phyloP scores from a whole-genome alignment of 1,140 invertebrate genomes.

The Anoplolepis gracilipes region DNA sequence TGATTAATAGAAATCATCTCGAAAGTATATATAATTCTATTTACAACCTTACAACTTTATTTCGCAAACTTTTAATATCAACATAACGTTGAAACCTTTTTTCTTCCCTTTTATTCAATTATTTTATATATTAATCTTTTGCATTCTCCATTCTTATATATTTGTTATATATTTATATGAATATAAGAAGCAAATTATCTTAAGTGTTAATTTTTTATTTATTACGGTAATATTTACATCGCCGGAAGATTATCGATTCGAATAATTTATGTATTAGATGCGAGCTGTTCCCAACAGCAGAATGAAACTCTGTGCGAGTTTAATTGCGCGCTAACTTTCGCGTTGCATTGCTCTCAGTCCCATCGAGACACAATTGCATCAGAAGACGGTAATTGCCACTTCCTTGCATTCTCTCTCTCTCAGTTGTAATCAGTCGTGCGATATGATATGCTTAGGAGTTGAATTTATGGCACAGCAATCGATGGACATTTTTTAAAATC shows the following conservation, averaged over 20 bases:
- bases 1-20: conserved; percentile 2
- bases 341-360: neutral
- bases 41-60: neutral
- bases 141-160: neutral
- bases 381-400: neutral
- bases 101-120: neutral
- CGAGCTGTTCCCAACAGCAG: neutral
- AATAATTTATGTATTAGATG: conserved; percentile 20
- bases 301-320: conserved; percentile 12
- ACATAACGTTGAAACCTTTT: neutral
- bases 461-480: neutral
- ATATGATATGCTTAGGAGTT: neutral
- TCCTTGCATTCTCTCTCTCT: neutral
- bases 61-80: neutral
- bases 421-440: conserved; percentile 12
- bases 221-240: neutral
- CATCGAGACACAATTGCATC: conserved; percentile 15
- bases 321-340: conserved; percentile 36
- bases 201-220: conserved; percentile 5
- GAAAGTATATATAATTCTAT: conserved; percentile 4
- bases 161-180: neutral
- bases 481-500: conserved; percentile 18
- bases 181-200: neutral
- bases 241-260: conserved; percentile 18
- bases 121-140: neutral